These are phyloP conservation scores for Pogonomyrmex californicus DNA, from an alignment of 1,140 invertebrate genomes.

Conservation along the genomic window DNA sequence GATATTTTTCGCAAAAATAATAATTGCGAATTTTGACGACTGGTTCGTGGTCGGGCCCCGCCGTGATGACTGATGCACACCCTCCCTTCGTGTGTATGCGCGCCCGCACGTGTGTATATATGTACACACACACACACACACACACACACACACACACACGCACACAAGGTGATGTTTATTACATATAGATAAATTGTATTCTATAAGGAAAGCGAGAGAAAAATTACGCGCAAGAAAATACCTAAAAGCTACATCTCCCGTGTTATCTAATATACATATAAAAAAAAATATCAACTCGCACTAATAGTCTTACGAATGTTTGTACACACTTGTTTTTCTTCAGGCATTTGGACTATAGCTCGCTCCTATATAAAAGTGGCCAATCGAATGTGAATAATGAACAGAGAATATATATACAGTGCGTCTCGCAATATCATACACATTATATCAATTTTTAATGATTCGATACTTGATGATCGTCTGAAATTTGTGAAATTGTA, in stretches of 20 bases:
- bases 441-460: not conserved
- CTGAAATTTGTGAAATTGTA: not conserved
- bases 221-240: conserved; percentile 41
- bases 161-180: not conserved
- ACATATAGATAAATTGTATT: not conserved
- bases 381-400: conserved; percentile 74
- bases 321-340: conserved; percentile 62
- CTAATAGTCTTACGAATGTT: conserved; percentile 58
- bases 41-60: too few species aligned
- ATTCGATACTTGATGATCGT: not conserved
- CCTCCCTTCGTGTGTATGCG: too few species aligned
- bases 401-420: conserved; percentile 57
- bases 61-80: too few species aligned
- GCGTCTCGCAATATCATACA: not conserved
- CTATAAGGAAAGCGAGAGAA: conserved; percentile 27
- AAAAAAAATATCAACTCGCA: conserved; percentile 71
- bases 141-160: not conserved
- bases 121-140: not conserved
- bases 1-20: too few species aligned
- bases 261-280: conserved; percentile 53
- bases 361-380: conserved; percentile 5
- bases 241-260: conserved; percentile 47
- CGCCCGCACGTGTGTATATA: not conserved
- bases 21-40: too few species aligned
- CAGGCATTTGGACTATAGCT: conserved; percentile 62